A percentile compares a stretch with the other conserved stretches of the same genome.
Evolutionary conservation across 2,113 vertebrate species (phyloP).

Genomic region (Cynopterus brachyotis): DNA sequence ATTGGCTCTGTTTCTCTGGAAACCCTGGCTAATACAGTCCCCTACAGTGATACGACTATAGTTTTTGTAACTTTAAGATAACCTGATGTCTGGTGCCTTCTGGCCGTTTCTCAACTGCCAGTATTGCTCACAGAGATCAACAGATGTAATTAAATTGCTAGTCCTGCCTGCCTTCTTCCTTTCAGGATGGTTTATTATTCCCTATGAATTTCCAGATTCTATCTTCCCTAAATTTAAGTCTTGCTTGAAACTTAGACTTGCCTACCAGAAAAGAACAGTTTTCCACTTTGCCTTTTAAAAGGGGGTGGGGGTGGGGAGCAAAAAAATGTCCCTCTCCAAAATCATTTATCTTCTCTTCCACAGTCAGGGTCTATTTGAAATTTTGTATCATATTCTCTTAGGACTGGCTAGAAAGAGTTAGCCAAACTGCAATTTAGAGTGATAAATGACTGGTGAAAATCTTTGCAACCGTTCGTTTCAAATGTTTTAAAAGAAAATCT

Average conservation of each 20-base stretch:
- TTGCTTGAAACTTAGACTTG: background rate
- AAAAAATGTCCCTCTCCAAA: background rate
- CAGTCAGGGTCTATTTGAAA: slow-evolving; percentile 7
- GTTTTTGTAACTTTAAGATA: background rate
- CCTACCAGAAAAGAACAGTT: background rate
- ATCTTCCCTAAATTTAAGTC: background rate
- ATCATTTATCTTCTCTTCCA: background rate
- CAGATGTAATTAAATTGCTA: background rate
- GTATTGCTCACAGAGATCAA: background rate
- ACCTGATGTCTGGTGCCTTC: background rate
- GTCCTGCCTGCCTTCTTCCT: background rate
- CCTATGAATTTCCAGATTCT: background rate
- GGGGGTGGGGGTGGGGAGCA: too few relatives aligned
- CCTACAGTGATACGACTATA: background rate
- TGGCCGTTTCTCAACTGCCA: background rate
- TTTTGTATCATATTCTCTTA: background rate
- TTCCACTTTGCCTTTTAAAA: background rate
- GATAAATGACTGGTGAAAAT: background rate
- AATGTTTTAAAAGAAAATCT: background rate
- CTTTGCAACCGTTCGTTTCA: background rate
- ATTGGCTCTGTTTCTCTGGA: background rate
- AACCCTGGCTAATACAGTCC: background rate
- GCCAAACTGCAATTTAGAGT: background rate
- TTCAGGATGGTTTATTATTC: background rate
- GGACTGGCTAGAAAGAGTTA: background rate